Conservation (phyloP, 1,140 invertebrate genomes). For the Aculops lycopersici region DNA sequence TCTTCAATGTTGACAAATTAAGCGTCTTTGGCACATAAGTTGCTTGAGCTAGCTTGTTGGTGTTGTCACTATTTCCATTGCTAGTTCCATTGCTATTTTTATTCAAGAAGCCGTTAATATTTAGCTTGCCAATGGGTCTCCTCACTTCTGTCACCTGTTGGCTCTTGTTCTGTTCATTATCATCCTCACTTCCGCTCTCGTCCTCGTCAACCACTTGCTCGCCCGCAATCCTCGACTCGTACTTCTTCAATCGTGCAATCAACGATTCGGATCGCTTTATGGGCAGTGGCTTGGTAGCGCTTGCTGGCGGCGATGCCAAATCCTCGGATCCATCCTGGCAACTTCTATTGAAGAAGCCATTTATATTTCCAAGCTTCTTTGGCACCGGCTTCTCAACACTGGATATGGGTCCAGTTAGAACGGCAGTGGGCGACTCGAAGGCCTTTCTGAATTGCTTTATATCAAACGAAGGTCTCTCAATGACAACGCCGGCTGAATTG, state of each 20-base stretch:
- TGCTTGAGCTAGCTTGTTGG: too few relatives aligned
- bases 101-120: too few relatives aligned
- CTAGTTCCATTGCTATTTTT: too few relatives aligned
- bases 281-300: too few relatives aligned
- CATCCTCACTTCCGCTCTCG: constrained; percentile 19
- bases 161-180: background rate
- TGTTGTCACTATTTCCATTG: too few relatives aligned
- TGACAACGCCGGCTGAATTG: background rate
- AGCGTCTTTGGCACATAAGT: too few relatives aligned
- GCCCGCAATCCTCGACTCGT: constrained; percentile 12
- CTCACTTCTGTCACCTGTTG: background rate
- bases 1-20: too few relatives aligned
- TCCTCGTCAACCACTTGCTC: constrained; percentile 17
- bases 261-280: background rate
- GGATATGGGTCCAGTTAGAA: background rate
- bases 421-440: background rate
- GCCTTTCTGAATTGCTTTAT: background rate
- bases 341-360: background rate
- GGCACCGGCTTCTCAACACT: background rate
- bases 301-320: too few relatives aligned
- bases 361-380: too few relatives aligned
- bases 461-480: background rate
- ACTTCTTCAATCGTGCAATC: constrained; percentile 37
- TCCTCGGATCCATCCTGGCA: too few relatives aligned
- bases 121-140: too few relatives aligned